Conservation (phyloP, 2,888 invertebrate genomes). For the Aradus depressus region DNA sequence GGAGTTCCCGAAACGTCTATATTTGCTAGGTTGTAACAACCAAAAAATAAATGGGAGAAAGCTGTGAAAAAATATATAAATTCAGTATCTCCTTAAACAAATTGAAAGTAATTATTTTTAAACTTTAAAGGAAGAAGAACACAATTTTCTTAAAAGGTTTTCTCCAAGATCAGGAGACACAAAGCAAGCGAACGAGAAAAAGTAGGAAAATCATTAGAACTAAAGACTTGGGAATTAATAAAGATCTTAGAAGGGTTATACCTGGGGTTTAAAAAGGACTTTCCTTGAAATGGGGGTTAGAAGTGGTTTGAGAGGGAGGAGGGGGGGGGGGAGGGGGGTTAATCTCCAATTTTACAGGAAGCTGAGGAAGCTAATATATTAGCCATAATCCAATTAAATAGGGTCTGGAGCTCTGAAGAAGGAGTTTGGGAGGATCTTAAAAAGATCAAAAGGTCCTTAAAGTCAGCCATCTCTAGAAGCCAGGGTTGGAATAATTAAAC, state of each 20-base stretch:
- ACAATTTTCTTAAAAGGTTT: too few species aligned
- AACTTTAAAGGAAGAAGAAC: too few species aligned
- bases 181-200: too few species aligned
- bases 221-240: too few species aligned
- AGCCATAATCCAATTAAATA: slow-evolving; percentile 29
- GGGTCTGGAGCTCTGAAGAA: not conserved
- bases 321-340: not conserved
- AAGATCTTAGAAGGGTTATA: not conserved
- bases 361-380: slow-evolving; percentile 23
- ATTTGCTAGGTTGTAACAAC: too few species aligned
- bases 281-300: not conserved
- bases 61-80: too few species aligned
- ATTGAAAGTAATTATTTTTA: too few species aligned
- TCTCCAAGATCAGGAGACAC: too few species aligned
- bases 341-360: slow-evolving; percentile 22
- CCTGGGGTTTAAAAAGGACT: slow-evolving; percentile 1
- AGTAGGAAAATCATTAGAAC: too few species aligned
- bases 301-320: not conserved
- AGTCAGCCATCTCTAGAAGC: slow-evolving; percentile 5
- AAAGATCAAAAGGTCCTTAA: slow-evolving; percentile 26
- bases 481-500: slow-evolving; percentile 26
- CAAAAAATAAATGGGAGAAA: too few species aligned
- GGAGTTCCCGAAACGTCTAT: too few species aligned
- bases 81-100: too few species aligned
- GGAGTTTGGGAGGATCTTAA: slow-evolving; percentile 21